These are phyloP conservation scores for Calliphora vomitoria DNA, from an alignment of 2,888 invertebrate species.

Conservation along the genomic window DNA sequence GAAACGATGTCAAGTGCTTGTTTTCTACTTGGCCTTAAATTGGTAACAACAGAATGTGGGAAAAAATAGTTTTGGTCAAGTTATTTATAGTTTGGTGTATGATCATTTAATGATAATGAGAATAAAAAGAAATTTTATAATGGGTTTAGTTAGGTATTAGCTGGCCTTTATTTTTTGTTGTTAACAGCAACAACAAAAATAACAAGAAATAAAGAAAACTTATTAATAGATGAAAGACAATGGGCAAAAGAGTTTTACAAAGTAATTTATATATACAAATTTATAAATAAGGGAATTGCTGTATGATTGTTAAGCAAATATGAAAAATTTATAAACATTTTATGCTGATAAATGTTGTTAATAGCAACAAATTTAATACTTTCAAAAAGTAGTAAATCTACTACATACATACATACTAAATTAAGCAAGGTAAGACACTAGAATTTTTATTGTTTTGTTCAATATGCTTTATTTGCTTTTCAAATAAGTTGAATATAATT, in stretches of 20 bases:
- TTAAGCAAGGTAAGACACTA: too few relatives aligned
- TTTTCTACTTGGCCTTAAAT: not conserved
- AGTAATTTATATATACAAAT: not conserved
- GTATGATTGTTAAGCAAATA: too few relatives aligned
- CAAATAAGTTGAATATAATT: too few relatives aligned
- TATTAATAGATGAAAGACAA: not conserved
- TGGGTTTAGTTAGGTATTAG: constrained; percentile 1
- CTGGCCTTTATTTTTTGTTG: not conserved
- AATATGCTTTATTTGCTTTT: too few relatives aligned
- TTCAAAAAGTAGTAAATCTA: too few relatives aligned
- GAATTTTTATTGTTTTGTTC: too few relatives aligned
- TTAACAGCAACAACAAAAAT: not conserved
- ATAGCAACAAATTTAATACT: too few relatives aligned
- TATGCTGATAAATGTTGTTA: too few relatives aligned
- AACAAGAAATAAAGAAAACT: not conserved
- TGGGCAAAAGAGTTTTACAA: not conserved
- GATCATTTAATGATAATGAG: constrained; percentile 6
- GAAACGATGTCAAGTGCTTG: not conserved
- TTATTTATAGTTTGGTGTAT: constrained; percentile 14
- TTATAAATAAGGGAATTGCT: not conserved
- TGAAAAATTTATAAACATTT: too few relatives aligned
- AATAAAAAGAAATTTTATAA: not conserved
- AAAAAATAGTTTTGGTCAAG: constrained; percentile 31
- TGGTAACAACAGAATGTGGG: not conserved
- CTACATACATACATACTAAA: too few relatives aligned